Evolutionary conservation across 1,140 invertebrate genomes (phyloP).

Genomic region (Acarapis woodi): DNA sequence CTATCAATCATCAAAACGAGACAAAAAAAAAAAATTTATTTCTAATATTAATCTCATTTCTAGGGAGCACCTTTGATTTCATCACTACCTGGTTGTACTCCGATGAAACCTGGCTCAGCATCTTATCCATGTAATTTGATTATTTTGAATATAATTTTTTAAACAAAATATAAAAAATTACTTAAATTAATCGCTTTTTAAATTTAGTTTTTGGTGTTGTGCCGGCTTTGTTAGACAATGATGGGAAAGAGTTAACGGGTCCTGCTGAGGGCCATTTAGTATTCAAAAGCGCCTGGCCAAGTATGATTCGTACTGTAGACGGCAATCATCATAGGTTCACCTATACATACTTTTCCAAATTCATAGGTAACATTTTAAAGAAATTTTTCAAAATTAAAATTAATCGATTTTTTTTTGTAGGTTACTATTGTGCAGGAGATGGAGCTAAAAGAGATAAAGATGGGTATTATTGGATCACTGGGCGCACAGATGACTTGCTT

Average conservation of each 20-base stretch:
- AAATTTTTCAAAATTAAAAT: too few relatives aligned
- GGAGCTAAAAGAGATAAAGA: slow-evolving; percentile 55
- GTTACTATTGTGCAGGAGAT: slow-evolving; percentile 89
- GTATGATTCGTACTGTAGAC: slow-evolving; percentile 78
- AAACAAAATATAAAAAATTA: too few relatives aligned
- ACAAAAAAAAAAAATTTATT: too few relatives aligned
- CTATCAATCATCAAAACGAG: too few relatives aligned
- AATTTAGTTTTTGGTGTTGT: slow-evolving; percentile 76
- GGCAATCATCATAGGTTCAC: slow-evolving; percentile 75
- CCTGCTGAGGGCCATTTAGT: slow-evolving; percentile 70
- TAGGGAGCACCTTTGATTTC: slow-evolving; percentile 39
- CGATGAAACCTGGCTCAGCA: slow-evolving; percentile 85
- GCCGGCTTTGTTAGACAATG: slow-evolving; percentile 55
- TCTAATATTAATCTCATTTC: too few relatives aligned
- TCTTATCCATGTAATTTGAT: slow-evolving; percentile 82
- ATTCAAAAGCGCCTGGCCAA: slow-evolving; percentile 47
- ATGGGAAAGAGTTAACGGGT: slow-evolving; percentile 53
- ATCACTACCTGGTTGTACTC: slow-evolving; percentile 68
- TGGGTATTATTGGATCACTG: slow-evolving; percentile 88
- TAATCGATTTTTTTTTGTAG: too few relatives aligned
- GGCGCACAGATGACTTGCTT: slow-evolving; percentile 90
- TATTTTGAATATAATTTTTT: too few relatives aligned
- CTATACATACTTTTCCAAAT: slow-evolving; percentile 77
- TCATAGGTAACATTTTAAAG: too few relatives aligned
- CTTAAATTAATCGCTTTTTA: too few relatives aligned